phyloP scores from a whole-genome alignment of 2,797 vertebrate species.

The Aratinga solstitialis region DNA sequence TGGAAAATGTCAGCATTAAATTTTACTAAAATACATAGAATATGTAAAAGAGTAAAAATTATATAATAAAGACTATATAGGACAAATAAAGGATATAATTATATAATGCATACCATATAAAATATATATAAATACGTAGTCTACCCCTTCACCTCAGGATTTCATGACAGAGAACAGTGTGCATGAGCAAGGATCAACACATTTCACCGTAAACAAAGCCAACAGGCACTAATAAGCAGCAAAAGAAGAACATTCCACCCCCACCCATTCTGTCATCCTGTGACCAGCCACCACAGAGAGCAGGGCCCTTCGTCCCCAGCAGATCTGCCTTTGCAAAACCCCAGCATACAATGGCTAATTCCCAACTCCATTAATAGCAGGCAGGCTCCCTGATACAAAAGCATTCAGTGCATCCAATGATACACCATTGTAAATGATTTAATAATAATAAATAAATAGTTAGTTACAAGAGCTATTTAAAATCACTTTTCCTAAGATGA shows the following conservation, averaged over 20 bases:
- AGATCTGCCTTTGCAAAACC: not conserved
- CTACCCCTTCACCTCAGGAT: not conserved
- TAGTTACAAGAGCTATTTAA: conserved; percentile 32
- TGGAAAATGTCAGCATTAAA: not conserved
- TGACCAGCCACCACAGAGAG: not conserved
- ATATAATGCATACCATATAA: not conserved
- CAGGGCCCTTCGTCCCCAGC: not conserved
- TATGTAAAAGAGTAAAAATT: not conserved
- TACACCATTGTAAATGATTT: not conserved
- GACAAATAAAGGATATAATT: not conserved
- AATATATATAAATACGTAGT: not conserved
- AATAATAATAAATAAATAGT: conserved; percentile 11
- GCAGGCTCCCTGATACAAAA: not conserved
- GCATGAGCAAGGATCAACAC: not conserved
- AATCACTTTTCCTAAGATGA: not conserved
- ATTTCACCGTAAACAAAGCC: not conserved
- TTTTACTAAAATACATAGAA: not conserved
- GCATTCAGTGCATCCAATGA: not conserved
- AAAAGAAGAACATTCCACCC: not conserved
- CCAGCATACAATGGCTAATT: not conserved
- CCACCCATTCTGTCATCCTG: not conserved
- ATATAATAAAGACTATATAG: not conserved
- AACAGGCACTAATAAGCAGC: not conserved
- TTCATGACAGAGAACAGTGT: not conserved
- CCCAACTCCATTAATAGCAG: not conserved